A percentile compares a stretch with the other conserved stretches of the same genome.
Evolutionary conservation across 2,797 vertebrate species (phyloP).

Genomic region (Octomys mimax): DNA sequence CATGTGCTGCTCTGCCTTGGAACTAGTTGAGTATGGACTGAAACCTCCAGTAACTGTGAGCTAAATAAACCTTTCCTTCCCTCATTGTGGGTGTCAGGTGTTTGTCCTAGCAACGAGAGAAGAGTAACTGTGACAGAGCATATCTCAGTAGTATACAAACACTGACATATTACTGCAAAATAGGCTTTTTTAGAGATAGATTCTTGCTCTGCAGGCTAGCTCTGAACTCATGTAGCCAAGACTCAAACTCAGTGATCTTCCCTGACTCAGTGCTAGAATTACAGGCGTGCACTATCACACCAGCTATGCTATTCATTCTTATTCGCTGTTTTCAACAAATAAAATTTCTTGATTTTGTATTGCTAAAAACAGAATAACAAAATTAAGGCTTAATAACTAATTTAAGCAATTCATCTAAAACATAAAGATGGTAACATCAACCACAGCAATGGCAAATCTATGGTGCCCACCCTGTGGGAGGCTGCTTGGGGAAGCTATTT

Average conservation of each 20-base stretch:
- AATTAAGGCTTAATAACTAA: conserved; percentile 43
- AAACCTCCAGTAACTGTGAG: too few relatives aligned
- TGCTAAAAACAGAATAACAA: conserved; percentile 41
- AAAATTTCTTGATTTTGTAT: background rate
- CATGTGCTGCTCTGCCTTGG: too few relatives aligned
- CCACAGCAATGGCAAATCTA: background rate
- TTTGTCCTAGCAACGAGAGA: too few relatives aligned
- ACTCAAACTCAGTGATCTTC: background rate
- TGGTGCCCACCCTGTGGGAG: background rate
- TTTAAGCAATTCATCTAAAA: conserved; percentile 11
- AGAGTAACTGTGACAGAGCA: too few relatives aligned
- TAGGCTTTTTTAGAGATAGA: background rate
- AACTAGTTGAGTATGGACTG: too few relatives aligned
- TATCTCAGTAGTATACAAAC: conserved; percentile 5
- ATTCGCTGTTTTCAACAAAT: background rate
- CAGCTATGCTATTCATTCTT: background rate
- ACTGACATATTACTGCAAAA: background rate
- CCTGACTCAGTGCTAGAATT: background rate
- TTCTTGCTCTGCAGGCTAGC: background rate
- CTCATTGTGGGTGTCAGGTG: too few relatives aligned
- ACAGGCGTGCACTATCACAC: background rate
- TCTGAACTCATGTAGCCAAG: background rate
- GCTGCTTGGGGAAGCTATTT: background rate
- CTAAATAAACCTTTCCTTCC: too few relatives aligned
- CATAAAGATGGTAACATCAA: background rate